These are phyloP conservation scores for Grammomys surdaster DNA, from an alignment of 2,113 vertebrate genomes.

Conservation along the genomic window DNA sequence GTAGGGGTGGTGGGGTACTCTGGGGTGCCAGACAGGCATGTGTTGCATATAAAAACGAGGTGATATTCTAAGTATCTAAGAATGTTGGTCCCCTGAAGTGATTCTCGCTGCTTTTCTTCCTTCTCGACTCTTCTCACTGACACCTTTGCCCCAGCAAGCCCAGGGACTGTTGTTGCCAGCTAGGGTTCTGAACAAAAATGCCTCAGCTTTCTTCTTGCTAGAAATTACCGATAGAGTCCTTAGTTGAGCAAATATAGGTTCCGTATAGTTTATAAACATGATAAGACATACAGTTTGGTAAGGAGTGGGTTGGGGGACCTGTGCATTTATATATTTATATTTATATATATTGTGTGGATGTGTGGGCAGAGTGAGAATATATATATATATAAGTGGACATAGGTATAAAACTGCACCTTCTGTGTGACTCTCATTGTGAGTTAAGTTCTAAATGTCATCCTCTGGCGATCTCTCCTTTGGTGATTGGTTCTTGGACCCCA, in stretches of 20 bases:
- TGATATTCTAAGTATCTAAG: constrained; percentile 81
- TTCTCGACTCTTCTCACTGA: neutral
- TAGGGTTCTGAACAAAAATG: constrained; percentile 81
- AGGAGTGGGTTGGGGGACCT: constrained; percentile 75
- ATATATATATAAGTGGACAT: constrained; percentile 84
- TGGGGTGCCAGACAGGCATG: constrained; percentile 57
- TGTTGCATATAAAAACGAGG: constrained; percentile 68
- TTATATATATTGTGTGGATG: constrained; percentile 55
- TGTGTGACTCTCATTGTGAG: constrained; percentile 79
- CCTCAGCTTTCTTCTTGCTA: constrained; percentile 81
- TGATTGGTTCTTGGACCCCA: constrained; percentile 86
- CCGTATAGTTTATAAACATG: constrained; percentile 94
- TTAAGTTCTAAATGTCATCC: constrained; percentile 80
- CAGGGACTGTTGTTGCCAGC: constrained; percentile 74
- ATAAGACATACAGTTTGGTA: constrained; percentile 86
- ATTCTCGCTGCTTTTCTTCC: constrained; percentile 60
- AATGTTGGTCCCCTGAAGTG: constrained; percentile 84
- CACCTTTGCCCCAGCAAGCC: constrained; percentile 60
- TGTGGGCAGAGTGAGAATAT: constrained; percentile 33
- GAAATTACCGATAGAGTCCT: constrained; percentile 86
- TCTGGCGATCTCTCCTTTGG: constrained; percentile 88
- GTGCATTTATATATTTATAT: constrained; percentile 83
- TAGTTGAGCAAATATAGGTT: constrained; percentile 94
- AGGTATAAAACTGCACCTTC: constrained; percentile 87
- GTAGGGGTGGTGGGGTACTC: constrained; percentile 22